phyloP scores from a whole-genome alignment of 2,113 vertebrate genomes.

The Hepsetus odoe region DNA sequence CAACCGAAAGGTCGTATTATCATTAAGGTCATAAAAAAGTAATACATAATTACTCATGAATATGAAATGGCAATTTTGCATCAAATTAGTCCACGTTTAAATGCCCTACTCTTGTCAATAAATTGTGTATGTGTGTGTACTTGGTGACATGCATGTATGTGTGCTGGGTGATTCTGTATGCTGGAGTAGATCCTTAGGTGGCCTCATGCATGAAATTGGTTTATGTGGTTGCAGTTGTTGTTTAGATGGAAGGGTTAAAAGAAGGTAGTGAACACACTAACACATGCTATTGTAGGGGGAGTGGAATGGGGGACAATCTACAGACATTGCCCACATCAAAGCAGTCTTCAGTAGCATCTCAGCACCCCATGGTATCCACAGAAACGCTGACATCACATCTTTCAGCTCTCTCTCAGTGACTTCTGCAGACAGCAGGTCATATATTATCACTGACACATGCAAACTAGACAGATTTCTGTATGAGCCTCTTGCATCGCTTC shows the following conservation, averaged over 20 bases:
- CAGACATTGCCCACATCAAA: not conserved
- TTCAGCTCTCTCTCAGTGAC: conserved; percentile 10
- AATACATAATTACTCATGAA: not conserved
- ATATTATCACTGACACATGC: conserved; percentile 32
- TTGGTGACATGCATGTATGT: not conserved
- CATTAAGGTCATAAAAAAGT: not conserved
- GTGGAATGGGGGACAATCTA: not conserved
- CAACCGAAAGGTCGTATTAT: not conserved
- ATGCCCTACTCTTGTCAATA: conserved; percentile 5
- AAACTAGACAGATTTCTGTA: conserved; percentile 11
- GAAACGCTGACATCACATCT: conserved; percentile 38
- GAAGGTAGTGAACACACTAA: conserved; percentile 21
- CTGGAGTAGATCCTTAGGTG: conserved; percentile 35
- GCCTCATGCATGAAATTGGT: conserved; percentile 57
- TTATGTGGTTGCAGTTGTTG: conserved; percentile 50
- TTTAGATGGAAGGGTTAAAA: conserved; percentile 45
- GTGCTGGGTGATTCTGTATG: conserved; percentile 44
- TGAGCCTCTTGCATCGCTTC: not conserved
- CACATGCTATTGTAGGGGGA: conserved; percentile 8
- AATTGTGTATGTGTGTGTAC: conserved; percentile 22
- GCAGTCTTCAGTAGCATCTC: not conserved
- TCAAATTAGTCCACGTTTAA: conserved; percentile 12
- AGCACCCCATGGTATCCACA: conserved; percentile 11
- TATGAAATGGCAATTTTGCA: not conserved
- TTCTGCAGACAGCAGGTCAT: conserved; percentile 19